Evolutionary conservation across 2,888 invertebrate genomes (phyloP), one percentile per base, ranked within the genome.

Genomic region (Drosophila quasianomalipes): DNA sequence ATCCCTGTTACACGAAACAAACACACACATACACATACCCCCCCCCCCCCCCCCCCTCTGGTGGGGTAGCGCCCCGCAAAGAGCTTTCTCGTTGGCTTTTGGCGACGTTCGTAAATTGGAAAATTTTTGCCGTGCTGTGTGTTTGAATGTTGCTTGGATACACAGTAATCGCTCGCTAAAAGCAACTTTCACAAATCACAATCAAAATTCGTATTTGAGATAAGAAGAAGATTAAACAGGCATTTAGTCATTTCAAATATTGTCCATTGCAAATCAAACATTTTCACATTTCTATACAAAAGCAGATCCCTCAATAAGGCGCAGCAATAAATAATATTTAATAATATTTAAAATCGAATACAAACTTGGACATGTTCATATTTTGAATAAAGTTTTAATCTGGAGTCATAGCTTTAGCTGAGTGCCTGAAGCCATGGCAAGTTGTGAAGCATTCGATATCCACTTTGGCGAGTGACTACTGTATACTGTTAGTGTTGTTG

Each of bases 41-140:
- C 51, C 4, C 19, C 16, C 28, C 30, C 28, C 19, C 44, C 9
- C 59, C 44, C n/a, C 47, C 47, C 47, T 14, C 22, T 47, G 22
- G 47, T 22, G 47, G 47, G 22, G 47, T 19, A 64, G 68, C 60
- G 53, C 53, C 4, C 12, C 37, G 57, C 47, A 70, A 59, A 74
- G 69, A 59, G 82, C 70, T 71, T 74, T 53, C 66, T 81, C 65
- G 76, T 77, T 73, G 86, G 74, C 71, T 85, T 85, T 89, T 86
- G 82, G 81, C 80, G 89, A 81, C 85, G 88, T 90, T 91, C 86
- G 88, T 83, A 92, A 92, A 92, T 92, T 92, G 92, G 91, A 91
- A 92, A 92, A 90, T 92, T 90, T 79, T 57, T 79, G 54, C 83
- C 76, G 74, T 79, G 76, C 80, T 65, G 55, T 66, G 31, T 22